Evolutionary conservation across 2,797 vertebrate species (phyloP), one percentile per base, ranked within the genome.

Genomic region (Chelon auratus): DNA sequence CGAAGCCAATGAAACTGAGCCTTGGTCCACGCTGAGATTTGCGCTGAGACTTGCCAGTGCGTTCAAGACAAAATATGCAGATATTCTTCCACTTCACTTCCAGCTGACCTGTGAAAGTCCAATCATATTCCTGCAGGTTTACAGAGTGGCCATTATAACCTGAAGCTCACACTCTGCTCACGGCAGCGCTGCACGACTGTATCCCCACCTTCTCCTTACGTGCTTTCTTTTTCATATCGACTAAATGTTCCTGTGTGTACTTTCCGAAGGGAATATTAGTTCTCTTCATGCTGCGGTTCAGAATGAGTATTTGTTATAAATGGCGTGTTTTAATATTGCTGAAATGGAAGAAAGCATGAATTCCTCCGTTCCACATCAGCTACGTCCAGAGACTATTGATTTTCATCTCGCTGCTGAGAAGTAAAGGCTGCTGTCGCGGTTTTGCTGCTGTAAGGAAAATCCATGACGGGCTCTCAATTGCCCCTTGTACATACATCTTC

Each of bases 361-460:
- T 0, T 54, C 12, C 51, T 65, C 51, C 18, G n/a, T 45, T 54
- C 4, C 52, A 53, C 39, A 33, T 65, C 24, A 54, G 4, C 26
- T 54, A 2, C n/a, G 13, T 43, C 24, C n/a, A 15, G n/a, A 4
- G n/a, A n/a, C n/a, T 54, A 36, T 45, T 33, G 62, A 65, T 65
- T 55, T 65, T 55, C 54, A 54, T 65, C 52, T 3, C 3, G 11
- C 22, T 26, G 39, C 14, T 24, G 14, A 40, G 18, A 2, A 40
- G 12, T 40, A 4, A n/a, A 9, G 42, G 7, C 15, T 45, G 40
- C 13, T 57, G 55, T 20, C 39, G 36, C 54, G 18, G 56, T 42
- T 42, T 15, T 42, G 13, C 13, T 53, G 51, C 39, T 54, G 2
- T n/a, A 55, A 55, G 13, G 18, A 65, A 53, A 65, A 30, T 43